phyloP scores from a whole-genome alignment of 2,888 invertebrate species.

The Rhorus exstirpatorius region DNA sequence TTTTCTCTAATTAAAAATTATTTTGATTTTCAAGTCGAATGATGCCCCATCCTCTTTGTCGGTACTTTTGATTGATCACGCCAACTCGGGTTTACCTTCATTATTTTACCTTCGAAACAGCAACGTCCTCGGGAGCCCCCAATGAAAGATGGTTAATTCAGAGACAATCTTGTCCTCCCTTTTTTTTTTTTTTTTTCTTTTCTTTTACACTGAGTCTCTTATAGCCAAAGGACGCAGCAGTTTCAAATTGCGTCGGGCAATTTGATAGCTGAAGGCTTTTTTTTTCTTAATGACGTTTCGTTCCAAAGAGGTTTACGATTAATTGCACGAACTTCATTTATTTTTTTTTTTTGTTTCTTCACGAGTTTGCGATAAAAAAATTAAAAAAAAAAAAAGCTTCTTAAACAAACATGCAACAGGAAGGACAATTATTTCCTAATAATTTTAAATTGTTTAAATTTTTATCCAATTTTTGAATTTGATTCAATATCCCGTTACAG shows the following conservation, averaged over 20 bases:
- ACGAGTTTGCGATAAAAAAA: not conserved
- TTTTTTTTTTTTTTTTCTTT: not conserved
- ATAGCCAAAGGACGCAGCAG: conserved; percentile 63
- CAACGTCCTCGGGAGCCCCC: conserved; percentile 69
- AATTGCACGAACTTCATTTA: conserved; percentile 47
- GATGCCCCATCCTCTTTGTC: not conserved
- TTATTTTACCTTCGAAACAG: conserved; percentile 82
- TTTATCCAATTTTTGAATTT: not conserved
- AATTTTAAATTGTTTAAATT: no score
- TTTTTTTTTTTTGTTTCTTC: conserved; percentile 23
- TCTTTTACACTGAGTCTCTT: not conserved
- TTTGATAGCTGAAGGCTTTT: conserved; percentile 66
- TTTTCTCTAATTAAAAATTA: not conserved
- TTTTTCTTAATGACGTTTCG: conserved; percentile 61
- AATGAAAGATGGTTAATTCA: conserved; percentile 26
- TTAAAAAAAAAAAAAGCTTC: not conserved
- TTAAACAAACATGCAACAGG: no score
- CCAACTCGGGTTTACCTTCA: conserved; percentile 80
- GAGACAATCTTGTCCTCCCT: conserved; percentile 8
- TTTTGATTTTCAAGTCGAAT: not conserved
- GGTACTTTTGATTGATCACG: conserved; percentile 26
- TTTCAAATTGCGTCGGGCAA: conserved; percentile 75
- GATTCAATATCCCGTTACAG: no score
- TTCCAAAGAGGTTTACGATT: conserved; percentile 40
- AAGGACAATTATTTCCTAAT: no score